phyloP scores from a whole-genome alignment of 2,113 vertebrate genomes.

The Stegastes partitus region DNA sequence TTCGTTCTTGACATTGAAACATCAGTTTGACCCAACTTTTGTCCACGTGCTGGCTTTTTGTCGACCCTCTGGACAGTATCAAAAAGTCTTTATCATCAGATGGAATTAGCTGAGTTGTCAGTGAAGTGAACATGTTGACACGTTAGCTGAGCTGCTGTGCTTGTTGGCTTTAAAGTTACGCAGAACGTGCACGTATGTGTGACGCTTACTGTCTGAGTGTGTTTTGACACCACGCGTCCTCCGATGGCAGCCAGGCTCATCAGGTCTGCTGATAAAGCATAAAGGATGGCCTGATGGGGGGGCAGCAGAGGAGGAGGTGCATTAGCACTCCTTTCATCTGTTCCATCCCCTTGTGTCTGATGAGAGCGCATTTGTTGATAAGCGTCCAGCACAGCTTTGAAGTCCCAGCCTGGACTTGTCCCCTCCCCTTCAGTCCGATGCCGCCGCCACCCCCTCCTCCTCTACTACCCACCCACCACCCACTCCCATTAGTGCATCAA shows the following conservation, averaged over 20 bases:
- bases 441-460: neutral
- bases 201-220: neutral
- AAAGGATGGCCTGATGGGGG: slow-evolving; percentile 22
- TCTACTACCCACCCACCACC: neutral
- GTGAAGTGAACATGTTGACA: neutral
- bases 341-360: slow-evolving; percentile 52
- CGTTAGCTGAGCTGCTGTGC: neutral
- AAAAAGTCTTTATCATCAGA: neutral
- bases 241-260: slow-evolving; percentile 20
- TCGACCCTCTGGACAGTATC: neutral
- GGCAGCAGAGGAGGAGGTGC: slow-evolving; percentile 47
- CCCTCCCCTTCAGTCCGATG: slow-evolving; percentile 17
- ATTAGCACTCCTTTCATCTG: slow-evolving; percentile 78
- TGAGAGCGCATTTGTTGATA: slow-evolving; percentile 64
- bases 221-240: slow-evolving; percentile 4
- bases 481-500: slow-evolving; percentile 57
- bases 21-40: neutral
- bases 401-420: slow-evolving; percentile 59
- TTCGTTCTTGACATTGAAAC: neutral
- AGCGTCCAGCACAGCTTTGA: slow-evolving; percentile 72
- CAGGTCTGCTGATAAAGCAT: slow-evolving; percentile 51
- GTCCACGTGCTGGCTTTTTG: neutral
- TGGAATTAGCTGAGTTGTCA: neutral
- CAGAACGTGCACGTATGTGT: slow-evolving; percentile 3
- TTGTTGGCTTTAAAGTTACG: neutral